Evolutionary conservation across 2,797 vertebrate species (phyloP).

Genomic region (Trematomus bernacchii): DNA sequence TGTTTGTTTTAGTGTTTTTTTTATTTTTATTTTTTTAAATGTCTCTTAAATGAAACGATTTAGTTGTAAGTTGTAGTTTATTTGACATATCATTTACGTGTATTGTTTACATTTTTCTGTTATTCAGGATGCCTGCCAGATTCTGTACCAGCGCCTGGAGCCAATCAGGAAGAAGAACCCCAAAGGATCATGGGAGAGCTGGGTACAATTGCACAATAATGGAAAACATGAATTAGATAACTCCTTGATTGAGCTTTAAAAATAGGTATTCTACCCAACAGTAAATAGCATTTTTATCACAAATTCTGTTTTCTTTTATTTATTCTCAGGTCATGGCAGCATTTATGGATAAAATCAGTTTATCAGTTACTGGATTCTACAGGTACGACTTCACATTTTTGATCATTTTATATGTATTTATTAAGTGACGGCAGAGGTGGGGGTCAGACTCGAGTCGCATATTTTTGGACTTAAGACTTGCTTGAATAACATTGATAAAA

Average conservation of each 20-base stretch:
- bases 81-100: no score
- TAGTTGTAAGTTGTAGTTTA: no score
- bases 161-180: slow-evolving; percentile 88
- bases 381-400: slow-evolving; percentile 54
- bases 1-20: no score
- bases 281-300: not conserved
- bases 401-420: rapidly evolving
- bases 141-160: slow-evolving; percentile 87
- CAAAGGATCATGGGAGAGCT: slow-evolving; percentile 89
- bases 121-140: slow-evolving; percentile 90
- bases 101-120: not conserved
- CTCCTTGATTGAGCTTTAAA: no score
- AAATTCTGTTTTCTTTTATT: not conserved
- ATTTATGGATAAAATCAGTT: slow-evolving; percentile 88
- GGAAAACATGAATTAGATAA: not conserved
- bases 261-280: no score
- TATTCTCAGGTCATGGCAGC: slow-evolving; percentile 81
- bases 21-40: no score
- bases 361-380: slow-evolving; percentile 92
- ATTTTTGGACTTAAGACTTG: no score
- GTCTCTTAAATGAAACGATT: no score
- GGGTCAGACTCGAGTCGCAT: no score
- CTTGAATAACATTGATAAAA: no score
- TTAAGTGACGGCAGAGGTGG: no score
- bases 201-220: slow-evolving; percentile 79